phyloP scores from a whole-genome alignment of 2,797 vertebrate species.

The Protonibea diacanthus region DNA sequence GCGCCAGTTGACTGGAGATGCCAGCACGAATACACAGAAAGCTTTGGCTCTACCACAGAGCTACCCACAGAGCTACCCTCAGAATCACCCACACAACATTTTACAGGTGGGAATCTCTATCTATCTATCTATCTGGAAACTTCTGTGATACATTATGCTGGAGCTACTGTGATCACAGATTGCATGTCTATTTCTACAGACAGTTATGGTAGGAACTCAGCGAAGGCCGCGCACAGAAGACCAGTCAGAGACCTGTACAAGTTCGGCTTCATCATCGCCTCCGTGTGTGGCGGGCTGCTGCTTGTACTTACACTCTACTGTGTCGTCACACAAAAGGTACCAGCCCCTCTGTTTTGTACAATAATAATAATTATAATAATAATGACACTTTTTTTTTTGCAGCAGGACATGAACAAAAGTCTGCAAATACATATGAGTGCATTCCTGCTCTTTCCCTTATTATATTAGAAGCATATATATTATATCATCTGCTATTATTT shows the following conservation, averaged over 20 bases:
- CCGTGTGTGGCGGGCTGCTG: constrained; percentile 81
- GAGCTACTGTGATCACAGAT: constrained; percentile 33
- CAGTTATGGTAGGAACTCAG: constrained; percentile 69
- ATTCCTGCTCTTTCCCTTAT: not conserved
- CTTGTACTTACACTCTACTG: constrained; percentile 80
- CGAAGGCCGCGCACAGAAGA: constrained; percentile 68
- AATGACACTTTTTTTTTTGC: not conserved
- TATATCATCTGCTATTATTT: not conserved
- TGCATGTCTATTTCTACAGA: constrained; percentile 67
- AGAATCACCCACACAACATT: constrained; percentile 53
- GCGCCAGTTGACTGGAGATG: constrained; percentile 84
- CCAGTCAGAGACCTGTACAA: constrained; percentile 75
- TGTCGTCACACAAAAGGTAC: constrained; percentile 84
- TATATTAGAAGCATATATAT: not conserved
- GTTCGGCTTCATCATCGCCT: constrained; percentile 80
- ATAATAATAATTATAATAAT: no score
- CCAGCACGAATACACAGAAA: constrained; percentile 80
- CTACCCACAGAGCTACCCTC: constrained; percentile 31
- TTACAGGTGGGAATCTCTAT: constrained; percentile 70
- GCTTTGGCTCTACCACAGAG: constrained; percentile 65
- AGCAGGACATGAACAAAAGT: constrained; percentile 15
- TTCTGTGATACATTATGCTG: constrained; percentile 32
- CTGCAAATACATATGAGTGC: not conserved
- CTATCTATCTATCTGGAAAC: not conserved
- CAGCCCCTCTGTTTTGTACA: constrained; percentile 27